Evolutionary conservation across 2,113 vertebrate genomes (phyloP).

Genomic region (Macquaria ambigua): DNA sequence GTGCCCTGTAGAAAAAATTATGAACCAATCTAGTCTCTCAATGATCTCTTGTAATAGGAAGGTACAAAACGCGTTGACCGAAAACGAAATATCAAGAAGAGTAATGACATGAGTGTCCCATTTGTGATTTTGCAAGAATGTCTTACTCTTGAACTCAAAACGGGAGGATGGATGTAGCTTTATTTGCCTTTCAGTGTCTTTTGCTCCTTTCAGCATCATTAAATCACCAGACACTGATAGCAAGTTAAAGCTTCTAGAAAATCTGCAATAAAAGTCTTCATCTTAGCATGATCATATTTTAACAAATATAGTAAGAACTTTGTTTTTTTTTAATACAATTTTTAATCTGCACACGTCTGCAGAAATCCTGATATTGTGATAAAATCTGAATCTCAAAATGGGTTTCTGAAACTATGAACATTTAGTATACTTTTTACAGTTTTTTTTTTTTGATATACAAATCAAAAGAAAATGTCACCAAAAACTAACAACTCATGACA

Average conservation of each 20-base stretch:
- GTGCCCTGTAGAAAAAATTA: conserved; percentile 68
- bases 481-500: conserved; percentile 55
- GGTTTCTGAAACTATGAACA: conserved; percentile 47
- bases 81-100: conserved; percentile 43
- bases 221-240: conserved; percentile 34
- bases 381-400: conserved; percentile 70
- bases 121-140: conserved; percentile 36
- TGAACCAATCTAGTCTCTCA: conserved; percentile 48
- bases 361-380: conserved; percentile 62
- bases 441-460: conserved; percentile 51
- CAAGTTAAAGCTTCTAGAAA: conserved; percentile 74
- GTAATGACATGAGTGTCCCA: conserved; percentile 44
- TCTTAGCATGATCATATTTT: conserved; percentile 57
- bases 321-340: conserved; percentile 49
- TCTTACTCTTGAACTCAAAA: conserved; percentile 35
- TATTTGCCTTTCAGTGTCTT: conserved; percentile 40
- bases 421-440: conserved; percentile 41
- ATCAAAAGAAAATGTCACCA: conserved; percentile 56
- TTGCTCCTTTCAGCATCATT: conserved; percentile 36
- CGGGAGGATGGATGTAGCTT: conserved; percentile 48
- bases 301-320: conserved; percentile 74
- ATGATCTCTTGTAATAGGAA: conserved; percentile 49
- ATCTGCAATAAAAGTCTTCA: conserved; percentile 65
- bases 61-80: conserved; percentile 57
- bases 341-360: conserved; percentile 59